A percentile compares a stretch with the other conserved stretches of the same genome.
These are phyloP conservation scores for Xerus rutilus DNA, from an alignment of 2,797 vertebrate genomes.

Conservation along the genomic window DNA sequence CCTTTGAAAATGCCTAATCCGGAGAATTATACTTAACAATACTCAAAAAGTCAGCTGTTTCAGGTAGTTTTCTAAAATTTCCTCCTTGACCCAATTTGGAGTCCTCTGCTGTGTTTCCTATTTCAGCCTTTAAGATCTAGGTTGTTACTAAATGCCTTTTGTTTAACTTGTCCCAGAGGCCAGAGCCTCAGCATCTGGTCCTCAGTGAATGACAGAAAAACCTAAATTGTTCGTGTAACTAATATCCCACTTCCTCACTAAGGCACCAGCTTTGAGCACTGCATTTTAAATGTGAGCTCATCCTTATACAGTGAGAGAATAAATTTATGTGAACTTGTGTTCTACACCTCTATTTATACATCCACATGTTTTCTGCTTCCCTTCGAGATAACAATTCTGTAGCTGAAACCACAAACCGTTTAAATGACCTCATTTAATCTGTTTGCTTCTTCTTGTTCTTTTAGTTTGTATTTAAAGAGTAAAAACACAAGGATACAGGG, in stretches of 20 bases:
- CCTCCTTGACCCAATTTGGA: constrained; percentile 78
- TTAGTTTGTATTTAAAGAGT: constrained; percentile 51
- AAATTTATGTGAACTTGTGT: constrained; percentile 78
- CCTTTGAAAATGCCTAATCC: constrained; percentile 20
- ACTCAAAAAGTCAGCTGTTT: constrained; percentile 51
- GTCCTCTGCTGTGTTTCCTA: constrained; percentile 51
- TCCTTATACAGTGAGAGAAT: constrained; percentile 74
- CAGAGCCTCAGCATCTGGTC: constrained; percentile 39
- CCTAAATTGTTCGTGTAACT: constrained; percentile 55
- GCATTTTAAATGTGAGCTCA: constrained; percentile 75
- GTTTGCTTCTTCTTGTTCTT: constrained; percentile 56
- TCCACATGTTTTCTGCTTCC: constrained; percentile 76
- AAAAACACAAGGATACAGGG: neutral
- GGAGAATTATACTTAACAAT: neutral
- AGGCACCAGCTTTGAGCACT: constrained; percentile 56
- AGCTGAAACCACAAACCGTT: constrained; percentile 65
- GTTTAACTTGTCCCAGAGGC: constrained; percentile 70
- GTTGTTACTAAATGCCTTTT: constrained; percentile 62
- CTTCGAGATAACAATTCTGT: constrained; percentile 68
- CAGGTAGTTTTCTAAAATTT: constrained; percentile 24
- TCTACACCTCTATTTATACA: constrained; percentile 84
- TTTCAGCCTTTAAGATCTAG: constrained; percentile 57
- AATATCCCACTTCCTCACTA: constrained; percentile 48
- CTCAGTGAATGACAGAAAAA: constrained; percentile 47
- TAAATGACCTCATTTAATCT: constrained; percentile 73